phyloP scores from a whole-genome alignment of 37 sponge, comb jelly and placozoan genomes.

The Chondrosia reniformis region DNA sequence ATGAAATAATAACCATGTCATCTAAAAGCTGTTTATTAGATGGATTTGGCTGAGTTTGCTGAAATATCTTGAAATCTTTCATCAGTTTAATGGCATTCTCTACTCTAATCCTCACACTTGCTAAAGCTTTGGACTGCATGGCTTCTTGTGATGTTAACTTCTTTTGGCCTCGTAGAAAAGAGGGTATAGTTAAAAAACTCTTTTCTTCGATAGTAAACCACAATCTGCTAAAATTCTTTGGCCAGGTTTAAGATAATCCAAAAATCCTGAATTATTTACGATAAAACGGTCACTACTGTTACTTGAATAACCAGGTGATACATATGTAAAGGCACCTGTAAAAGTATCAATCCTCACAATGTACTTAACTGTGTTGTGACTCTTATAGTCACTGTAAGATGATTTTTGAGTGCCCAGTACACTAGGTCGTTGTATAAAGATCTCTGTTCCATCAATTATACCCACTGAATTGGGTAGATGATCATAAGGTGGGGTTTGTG shows the following conservation, averaged over 20 bases:
- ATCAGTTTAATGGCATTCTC: conserved; percentile 19
- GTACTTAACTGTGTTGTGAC: conserved; percentile 29
- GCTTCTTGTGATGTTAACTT: no score
- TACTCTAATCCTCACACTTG: conserved; percentile 7
- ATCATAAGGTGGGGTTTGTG: neutral
- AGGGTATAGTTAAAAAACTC: no score
- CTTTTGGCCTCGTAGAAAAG: no score
- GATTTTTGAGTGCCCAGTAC: conserved; percentile 2
- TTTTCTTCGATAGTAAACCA: no score
- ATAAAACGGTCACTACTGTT: conserved; percentile 10
- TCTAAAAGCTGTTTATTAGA: conserved; percentile 26
- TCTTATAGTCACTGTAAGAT: conserved; percentile 22
- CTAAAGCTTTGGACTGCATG: no score
- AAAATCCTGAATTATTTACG: neutral
- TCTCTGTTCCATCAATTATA: conserved; percentile 12
- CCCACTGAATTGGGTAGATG: conserved; percentile 4
- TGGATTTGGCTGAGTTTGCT: conserved; percentile 17
- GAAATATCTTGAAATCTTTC: conserved; percentile 33
- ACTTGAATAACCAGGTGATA: conserved; percentile 4
- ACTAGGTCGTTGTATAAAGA: neutral
- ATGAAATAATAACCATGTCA: conserved; percentile 39
- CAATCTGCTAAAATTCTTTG: conserved; percentile 20
- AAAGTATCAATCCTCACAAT: conserved; percentile 17
- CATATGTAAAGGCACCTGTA: conserved; percentile 9
- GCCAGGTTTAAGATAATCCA: neutral